Percentiles rank a stretch among this genome's conserved stretches.
These are phyloP conservation scores for Simalia tracyae DNA, from an alignment of 2,797 vertebrate genomes.

Conservation along the genomic window DNA sequence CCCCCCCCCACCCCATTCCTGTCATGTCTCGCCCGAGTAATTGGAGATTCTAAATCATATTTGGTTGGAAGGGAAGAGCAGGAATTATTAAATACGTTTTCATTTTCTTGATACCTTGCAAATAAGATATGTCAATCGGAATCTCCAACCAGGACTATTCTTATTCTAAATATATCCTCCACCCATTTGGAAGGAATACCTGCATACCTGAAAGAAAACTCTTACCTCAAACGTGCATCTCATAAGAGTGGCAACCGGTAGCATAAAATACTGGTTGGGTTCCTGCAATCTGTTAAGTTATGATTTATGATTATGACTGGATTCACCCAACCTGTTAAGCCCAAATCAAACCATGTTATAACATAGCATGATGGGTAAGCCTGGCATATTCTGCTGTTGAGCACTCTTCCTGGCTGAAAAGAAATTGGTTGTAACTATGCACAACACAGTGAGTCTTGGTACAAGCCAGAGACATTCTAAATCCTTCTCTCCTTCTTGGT, in stretches of 20 bases:
- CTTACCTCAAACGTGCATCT: not conserved
- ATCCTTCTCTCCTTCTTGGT: not conserved
- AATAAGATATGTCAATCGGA: not conserved
- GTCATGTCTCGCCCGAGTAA: not conserved
- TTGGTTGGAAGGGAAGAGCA: not conserved
- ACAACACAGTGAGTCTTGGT: not conserved
- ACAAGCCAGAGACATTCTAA: too few relatives aligned
- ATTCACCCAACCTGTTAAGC: not conserved
- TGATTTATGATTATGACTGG: not conserved
- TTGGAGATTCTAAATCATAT: not conserved
- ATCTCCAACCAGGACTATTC: not conserved
- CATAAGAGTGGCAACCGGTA: not conserved
- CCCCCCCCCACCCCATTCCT: accelerated
- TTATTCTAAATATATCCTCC: not conserved
- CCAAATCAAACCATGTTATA: not conserved
- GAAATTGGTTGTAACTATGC: not conserved
- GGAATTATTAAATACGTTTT: not conserved
- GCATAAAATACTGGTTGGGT: not conserved
- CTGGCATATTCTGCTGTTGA: not conserved
- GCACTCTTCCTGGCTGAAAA: not conserved
- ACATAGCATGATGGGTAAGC: not conserved
- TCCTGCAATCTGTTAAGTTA: not conserved
- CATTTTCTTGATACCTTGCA: not conserved
- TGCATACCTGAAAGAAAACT: not conserved
- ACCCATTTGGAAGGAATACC: not conserved